A percentile compares a stretch with the other conserved stretches of the same genome.
These are phyloP conservation scores for Teleiodes luculella DNA, from an alignment of 2,888 invertebrate genomes.

Conservation along the genomic window DNA sequence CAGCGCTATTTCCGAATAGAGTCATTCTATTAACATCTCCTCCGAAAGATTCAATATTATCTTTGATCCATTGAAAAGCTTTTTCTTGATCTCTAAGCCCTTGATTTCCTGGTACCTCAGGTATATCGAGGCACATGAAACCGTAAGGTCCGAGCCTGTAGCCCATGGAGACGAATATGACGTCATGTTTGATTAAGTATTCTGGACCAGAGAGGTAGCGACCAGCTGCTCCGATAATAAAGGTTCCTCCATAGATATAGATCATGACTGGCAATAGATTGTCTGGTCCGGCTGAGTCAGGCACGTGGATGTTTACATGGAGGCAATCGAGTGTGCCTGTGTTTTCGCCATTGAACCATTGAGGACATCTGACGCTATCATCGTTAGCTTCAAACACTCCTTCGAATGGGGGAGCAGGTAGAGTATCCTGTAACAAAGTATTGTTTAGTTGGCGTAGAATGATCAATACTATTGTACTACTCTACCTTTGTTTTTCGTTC, in stretches of 20 bases:
- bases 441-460: neutral
- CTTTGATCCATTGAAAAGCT: slow-evolving; percentile 27
- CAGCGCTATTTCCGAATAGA: too few relatives aligned
- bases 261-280: slow-evolving; percentile 26
- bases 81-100: slow-evolving; percentile 28
- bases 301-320: slow-evolving; percentile 33
- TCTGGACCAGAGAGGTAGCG: slow-evolving; percentile 26
- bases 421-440: slow-evolving; percentile 20
- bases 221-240: slow-evolving; percentile 16
- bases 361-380: slow-evolving; percentile 39
- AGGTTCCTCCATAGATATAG: slow-evolving; percentile 28
- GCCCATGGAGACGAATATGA: slow-evolving; percentile 32
- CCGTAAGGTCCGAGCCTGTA: slow-evolving; percentile 31
- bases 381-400: slow-evolving; percentile 35
- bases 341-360: slow-evolving; percentile 30
- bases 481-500: too few relatives aligned
- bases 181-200: slow-evolving; percentile 27
- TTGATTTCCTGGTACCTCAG: slow-evolving; percentile 29
- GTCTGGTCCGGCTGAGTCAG: slow-evolving; percentile 16
- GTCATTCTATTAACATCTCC: too few relatives aligned
- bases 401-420: slow-evolving; percentile 27
- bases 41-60: too few relatives aligned
- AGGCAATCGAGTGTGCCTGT: slow-evolving; percentile 36
- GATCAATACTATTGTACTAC: too few relatives aligned
- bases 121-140: slow-evolving; percentile 28